phyloP scores from a whole-genome alignment of 2,113 vertebrate genomes.

The Apteryx owenii region DNA sequence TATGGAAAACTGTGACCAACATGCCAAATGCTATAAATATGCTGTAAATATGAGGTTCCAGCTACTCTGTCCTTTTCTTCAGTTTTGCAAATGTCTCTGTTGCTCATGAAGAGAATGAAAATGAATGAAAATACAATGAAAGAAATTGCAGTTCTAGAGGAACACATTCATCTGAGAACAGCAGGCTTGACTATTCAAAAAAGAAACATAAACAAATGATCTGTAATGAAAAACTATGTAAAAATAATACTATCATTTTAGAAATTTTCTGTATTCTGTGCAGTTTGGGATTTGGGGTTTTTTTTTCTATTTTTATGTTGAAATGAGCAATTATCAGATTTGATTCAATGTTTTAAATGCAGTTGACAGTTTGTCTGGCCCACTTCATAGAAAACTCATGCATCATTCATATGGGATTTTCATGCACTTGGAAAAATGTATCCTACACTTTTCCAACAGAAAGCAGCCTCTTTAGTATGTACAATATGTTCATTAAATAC shows the following conservation, averaged over 20 bases:
- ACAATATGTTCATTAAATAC: constrained; percentile 70
- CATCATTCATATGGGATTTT: constrained; percentile 59
- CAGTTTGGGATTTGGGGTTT: not conserved
- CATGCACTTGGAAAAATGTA: constrained; percentile 39
- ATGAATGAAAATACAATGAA: constrained; percentile 44
- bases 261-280: not conserved
- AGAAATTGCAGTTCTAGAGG: constrained; percentile 36
- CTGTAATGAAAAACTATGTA: not conserved
- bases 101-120: constrained; percentile 40
- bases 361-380: constrained; percentile 25
- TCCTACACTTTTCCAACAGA: constrained; percentile 21
- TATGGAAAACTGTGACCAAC: constrained; percentile 1
- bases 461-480: constrained; percentile 47
- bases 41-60: constrained; percentile 19
- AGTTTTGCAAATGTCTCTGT: constrained; percentile 40
- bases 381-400: constrained; percentile 40
- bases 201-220: constrained; percentile 19
- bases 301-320: not conserved
- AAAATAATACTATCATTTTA: not conserved
- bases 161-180: not conserved
- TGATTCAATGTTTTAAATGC: constrained; percentile 8
- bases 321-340: not conserved
- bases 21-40: constrained; percentile 45
- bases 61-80: constrained; percentile 13
- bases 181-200: constrained; percentile 30